phyloP scores from a whole-genome alignment of 2,113 vertebrate genomes.

The Urocitellus parryii region DNA sequence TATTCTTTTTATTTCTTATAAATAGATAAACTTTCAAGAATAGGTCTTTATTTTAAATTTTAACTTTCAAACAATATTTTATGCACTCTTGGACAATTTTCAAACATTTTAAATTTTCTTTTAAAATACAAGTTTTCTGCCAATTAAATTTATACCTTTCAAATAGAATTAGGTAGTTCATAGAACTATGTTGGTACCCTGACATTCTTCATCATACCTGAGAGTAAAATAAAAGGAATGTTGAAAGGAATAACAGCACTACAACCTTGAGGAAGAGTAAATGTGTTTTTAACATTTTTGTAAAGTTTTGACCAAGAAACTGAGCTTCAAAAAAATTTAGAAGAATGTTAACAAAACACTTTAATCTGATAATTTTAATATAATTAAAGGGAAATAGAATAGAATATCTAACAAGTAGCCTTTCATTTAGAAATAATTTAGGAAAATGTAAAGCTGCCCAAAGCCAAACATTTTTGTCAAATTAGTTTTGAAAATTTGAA shows the following conservation, averaged over 20 bases:
- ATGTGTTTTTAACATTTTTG: not conserved
- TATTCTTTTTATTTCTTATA: not conserved
- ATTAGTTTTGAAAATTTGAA: not conserved
- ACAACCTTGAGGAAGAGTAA: not conserved
- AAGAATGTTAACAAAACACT: not conserved
- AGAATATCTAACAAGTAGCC: not conserved
- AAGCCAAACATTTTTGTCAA: not conserved
- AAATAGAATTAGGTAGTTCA: not conserved
- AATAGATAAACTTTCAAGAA: not conserved
- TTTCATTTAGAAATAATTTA: conserved; percentile 38
- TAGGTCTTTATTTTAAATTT: not conserved
- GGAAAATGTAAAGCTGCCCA: not conserved
- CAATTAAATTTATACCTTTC: not conserved
- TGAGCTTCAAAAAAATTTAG: not conserved
- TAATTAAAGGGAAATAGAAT: not conserved
- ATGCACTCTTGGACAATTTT: not conserved
- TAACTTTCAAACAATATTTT: not conserved
- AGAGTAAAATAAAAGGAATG: not conserved
- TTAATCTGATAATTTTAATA: not conserved
- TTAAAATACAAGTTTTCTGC: not conserved
- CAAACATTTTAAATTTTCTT: not conserved
- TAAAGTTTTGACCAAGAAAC: not conserved
- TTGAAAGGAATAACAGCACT: not conserved
- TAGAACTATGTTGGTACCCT: not conserved
- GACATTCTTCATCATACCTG: not conserved